phyloP scores from a whole-genome alignment of 2,888 invertebrate genomes.

The Adelphocoris suturalis region DNA sequence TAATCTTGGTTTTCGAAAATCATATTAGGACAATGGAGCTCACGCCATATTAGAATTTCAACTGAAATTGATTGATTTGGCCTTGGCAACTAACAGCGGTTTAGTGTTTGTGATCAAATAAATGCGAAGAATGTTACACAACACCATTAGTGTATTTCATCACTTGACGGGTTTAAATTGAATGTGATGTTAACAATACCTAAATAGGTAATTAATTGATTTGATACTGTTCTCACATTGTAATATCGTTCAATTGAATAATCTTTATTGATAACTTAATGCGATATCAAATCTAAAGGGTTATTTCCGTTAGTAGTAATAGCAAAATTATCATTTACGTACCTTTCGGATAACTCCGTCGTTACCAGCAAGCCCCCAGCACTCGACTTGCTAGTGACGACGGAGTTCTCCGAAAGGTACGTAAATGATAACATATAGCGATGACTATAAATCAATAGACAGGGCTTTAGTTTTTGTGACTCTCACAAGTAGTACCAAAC shows the following conservation, averaged over 20 bases:
- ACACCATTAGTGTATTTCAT: not conserved
- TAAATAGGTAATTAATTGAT: no score
- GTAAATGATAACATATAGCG: not conserved
- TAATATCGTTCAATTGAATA: not conserved
- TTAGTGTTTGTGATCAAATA: not conserved
- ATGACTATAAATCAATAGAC: no score
- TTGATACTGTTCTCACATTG: not conserved
- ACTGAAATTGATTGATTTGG: not conserved
- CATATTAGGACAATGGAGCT: not conserved
- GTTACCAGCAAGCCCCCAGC: no score
- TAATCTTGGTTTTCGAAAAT: no score
- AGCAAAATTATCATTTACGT: no score
- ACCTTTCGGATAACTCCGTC: no score
- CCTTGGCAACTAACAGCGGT: not conserved
- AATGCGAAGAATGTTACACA: not conserved
- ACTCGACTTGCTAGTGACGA: no score
- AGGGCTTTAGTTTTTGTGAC: no score
- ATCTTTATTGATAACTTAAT: not conserved
- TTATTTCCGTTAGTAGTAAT: no score
- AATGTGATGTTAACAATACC: not conserved
- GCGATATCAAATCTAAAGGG: no score
- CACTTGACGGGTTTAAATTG: not conserved
- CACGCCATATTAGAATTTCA: not conserved
- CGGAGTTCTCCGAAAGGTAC: no score
- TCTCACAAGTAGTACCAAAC: no score